Evolutionary conservation across 2,113 vertebrate genomes (phyloP), one percentile per base, ranked within the genome.

Genomic region (Poeciliopsis turrubarensis): DNA sequence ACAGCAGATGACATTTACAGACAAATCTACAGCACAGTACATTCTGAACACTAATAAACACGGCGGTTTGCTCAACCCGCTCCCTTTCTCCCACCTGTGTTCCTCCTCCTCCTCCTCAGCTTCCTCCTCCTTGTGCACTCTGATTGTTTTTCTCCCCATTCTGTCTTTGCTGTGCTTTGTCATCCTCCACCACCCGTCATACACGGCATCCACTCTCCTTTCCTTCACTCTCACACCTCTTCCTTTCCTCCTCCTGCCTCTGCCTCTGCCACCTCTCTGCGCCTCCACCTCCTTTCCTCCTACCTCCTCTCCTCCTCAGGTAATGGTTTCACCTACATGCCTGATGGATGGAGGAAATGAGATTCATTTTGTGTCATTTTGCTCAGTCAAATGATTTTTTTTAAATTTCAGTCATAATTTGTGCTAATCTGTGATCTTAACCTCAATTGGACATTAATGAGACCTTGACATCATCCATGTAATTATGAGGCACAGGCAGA

Each of bases 21-120:
- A 82, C 72, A 88, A 86, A 86, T 87, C 84, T 79, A 77, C 75
- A 74, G 87, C 80, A 89, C 87, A 88, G 88, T 80, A 91, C 90
- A 90, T 92, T 90, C 89, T 89, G 86, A 90, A 66, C 86, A 75
- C 82, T 72, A 81, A 87, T 89, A 84, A 91, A 86, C 84, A 87
- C 69, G 27, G 70, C 60, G 60, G 76, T 81, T 73, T 77, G 65
- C 79, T 79, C 75, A 75, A 62, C 78, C 75, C 71, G 84, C 73
- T 80, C 57, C 68, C 13, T 89, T 78, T 81, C 79, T 81, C 71
- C 79, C 62, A 69, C 73, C 70, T 63, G n/a, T 72, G 60, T 83
- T 69, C 32, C 32, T 34, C 34, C 34, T 34, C 34, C 32, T 37
- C 75, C 65, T 84, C 73, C 68, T 77, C 72, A 31, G 71, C 60